phyloP scores from a whole-genome alignment of 2,113 vertebrate species.

The Jaculus jaculus region DNA sequence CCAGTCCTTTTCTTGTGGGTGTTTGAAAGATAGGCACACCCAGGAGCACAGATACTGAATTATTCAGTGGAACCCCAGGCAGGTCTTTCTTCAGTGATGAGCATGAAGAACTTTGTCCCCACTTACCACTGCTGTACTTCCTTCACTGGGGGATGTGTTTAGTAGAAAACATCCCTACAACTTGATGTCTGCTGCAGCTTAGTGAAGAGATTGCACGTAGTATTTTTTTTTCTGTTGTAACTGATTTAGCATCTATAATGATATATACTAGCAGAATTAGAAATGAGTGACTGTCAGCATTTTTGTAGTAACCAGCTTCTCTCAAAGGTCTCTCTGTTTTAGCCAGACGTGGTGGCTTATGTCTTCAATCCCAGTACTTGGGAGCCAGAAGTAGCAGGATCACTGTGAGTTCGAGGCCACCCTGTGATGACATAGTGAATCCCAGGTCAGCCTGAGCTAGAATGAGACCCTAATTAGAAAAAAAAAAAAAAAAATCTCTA shows the following conservation, averaged over 20 bases:
- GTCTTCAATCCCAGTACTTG: no score
- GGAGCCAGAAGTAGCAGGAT: no score
- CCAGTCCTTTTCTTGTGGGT: slow-evolving; percentile 48
- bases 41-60: slow-evolving; percentile 67
- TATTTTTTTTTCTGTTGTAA: slow-evolving; percentile 25
- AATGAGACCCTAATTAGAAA: no score
- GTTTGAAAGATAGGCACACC: slow-evolving; percentile 71
- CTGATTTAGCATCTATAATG: neutral
- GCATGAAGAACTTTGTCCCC: neutral
- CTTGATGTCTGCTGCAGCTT: neutral
- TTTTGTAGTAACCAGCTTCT: neutral
- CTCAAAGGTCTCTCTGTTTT: no score
- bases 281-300: slow-evolving; percentile 15
- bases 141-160: slow-evolving; percentile 16
- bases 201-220: neutral
- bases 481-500: no score
- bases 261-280: neutral
- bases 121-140: neutral
- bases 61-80: slow-evolving; percentile 66
- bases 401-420: no score
- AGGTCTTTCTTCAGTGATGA: slow-evolving; percentile 50
- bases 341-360: no score
- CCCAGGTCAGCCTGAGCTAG: no score
- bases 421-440: no score
- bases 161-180: neutral